Evolutionary conservation across 2,797 vertebrate genomes (phyloP).

Genomic region (Carcharodon carcharias): DNA sequence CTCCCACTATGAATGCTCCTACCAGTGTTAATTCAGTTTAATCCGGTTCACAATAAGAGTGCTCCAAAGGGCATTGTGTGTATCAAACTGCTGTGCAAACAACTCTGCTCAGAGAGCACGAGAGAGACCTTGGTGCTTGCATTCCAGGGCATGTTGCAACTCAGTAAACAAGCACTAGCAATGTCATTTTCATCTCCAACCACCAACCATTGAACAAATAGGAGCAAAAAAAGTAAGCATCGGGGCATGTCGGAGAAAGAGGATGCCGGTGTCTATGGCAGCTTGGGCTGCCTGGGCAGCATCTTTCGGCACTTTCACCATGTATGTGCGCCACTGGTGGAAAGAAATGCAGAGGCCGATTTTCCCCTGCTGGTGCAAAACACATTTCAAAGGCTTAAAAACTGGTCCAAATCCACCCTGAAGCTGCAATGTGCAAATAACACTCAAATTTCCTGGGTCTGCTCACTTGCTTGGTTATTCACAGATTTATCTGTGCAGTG

Average conservation of each 20-base stretch:
- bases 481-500: background rate
- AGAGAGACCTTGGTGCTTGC: background rate
- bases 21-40: conserved; percentile 22
- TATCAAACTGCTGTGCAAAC: background rate
- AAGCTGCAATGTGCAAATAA: background rate
- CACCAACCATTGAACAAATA: background rate
- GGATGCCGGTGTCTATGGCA: background rate
- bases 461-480: background rate
- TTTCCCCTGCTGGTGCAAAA: background rate
- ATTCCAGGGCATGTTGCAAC: background rate
- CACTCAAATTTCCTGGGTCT: background rate
- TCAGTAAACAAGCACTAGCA: background rate
- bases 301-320: background rate
- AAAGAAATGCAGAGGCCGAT: background rate
- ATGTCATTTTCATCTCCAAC: background rate
- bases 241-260: background rate
- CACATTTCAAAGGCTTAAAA: background rate
- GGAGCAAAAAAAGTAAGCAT: background rate
- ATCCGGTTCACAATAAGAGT: background rate
- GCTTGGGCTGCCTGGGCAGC: background rate
- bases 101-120: background rate
- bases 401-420: background rate
- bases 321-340: background rate
- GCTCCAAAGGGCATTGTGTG: background rate
- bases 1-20: conserved; percentile 31